phyloP scores from a whole-genome alignment of 92 coral and sea anemone genomes.

The Anthopleura xanthogrammica region DNA sequence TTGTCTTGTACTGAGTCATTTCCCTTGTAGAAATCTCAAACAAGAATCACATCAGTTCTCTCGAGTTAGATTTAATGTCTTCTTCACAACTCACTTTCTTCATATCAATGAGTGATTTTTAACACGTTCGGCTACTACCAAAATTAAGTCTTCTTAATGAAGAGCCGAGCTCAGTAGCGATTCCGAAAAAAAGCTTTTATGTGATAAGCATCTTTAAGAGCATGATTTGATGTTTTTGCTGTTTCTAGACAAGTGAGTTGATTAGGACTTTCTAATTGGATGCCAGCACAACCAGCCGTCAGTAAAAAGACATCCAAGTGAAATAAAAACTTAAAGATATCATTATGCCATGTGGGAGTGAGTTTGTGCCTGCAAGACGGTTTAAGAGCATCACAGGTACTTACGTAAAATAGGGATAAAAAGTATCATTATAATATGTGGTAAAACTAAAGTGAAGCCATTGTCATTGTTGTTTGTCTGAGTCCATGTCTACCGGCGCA shows the following conservation, averaged over 20 bases:
- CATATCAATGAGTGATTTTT: neutral
- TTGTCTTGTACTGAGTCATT: no score
- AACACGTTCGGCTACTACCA: neutral
- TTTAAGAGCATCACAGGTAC: neutral
- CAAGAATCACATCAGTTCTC: no score
- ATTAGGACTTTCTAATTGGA: neutral
- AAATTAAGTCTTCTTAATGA: neutral
- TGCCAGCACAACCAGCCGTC: neutral
- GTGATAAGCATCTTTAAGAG: constrained; percentile 3
- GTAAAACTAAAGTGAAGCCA: no score
- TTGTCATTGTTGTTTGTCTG: no score
- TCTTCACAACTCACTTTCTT: no score
- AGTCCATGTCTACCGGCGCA: no score
- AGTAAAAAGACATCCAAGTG: neutral
- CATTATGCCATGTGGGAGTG: neutral
- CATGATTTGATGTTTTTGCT: neutral
- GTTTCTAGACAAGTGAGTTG: neutral
- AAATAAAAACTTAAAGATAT: neutral
- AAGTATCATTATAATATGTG: no score
- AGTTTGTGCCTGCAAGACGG: neutral
- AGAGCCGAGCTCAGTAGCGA: neutral
- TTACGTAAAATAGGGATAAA: no score
- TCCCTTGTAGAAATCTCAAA: no score
- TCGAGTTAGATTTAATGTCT: no score
- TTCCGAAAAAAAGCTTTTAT: neutral